A percentile compares a stretch with the other conserved stretches of the same genome.
These are phyloP conservation scores for Parnassius orleans DNA, from an alignment of 2,888 invertebrate genomes.

Conservation along the genomic window DNA sequence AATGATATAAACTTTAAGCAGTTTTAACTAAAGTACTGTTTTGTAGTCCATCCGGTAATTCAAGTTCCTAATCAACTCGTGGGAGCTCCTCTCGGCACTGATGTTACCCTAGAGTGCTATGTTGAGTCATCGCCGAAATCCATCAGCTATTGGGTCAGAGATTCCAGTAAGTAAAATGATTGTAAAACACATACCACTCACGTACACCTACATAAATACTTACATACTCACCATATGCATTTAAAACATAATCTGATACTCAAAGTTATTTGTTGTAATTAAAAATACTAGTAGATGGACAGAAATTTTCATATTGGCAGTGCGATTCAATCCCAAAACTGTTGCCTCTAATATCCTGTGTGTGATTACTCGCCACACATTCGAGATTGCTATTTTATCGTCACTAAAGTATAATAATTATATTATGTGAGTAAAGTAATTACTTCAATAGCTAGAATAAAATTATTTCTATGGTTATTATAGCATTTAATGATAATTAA, in stretches of 20 bases:
- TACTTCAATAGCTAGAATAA: too few species aligned
- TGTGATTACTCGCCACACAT: slow-evolving; percentile 10
- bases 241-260: too few species aligned
- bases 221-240: too few species aligned
- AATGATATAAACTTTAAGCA: too few species aligned
- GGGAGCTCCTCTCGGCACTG: slow-evolving; percentile 92
- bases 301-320: slow-evolving; percentile 5
- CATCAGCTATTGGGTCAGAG: slow-evolving; percentile 94
- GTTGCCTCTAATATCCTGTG: slow-evolving; percentile 16
- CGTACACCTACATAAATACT: too few species aligned
- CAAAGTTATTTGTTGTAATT: too few species aligned
- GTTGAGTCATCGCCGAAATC: slow-evolving; percentile 95
- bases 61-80: slow-evolving; percentile 96
- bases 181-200: background rate
- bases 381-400: background rate
- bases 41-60: slow-evolving; percentile 92
- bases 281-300: too few species aligned
- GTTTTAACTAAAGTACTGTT: background rate
- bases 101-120: slow-evolving; percentile 93
- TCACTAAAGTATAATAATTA: too few species aligned
- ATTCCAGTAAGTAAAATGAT: slow-evolving; percentile 84
- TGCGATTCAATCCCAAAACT: slow-evolving; percentile 8
- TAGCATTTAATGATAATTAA: too few species aligned
- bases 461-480: too few species aligned
- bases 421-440: too few species aligned